These are phyloP conservation scores for Rhizomys pruinosus DNA, from an alignment of 2,113 vertebrate genomes.

Conservation along the genomic window DNA sequence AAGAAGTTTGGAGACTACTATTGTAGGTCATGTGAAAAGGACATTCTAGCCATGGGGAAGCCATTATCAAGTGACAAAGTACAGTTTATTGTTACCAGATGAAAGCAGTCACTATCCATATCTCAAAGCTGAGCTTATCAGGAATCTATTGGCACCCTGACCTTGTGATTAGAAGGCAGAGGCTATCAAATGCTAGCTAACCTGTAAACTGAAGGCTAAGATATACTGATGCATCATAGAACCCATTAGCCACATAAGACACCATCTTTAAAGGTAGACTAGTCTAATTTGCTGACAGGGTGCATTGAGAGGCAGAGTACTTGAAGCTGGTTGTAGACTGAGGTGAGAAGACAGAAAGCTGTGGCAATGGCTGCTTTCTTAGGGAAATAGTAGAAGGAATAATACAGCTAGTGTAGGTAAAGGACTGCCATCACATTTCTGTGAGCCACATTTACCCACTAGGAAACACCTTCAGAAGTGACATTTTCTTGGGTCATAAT, in stretches of 20 bases:
- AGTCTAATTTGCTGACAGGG: neutral
- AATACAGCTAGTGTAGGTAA: neutral
- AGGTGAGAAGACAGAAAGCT: neutral
- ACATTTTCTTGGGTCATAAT: conserved; percentile 41
- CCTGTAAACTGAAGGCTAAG: conserved; percentile 23
- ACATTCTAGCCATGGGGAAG: neutral
- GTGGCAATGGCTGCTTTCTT: neutral
- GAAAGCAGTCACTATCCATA: conserved; percentile 30
- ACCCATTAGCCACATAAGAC: neutral
- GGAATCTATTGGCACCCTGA: neutral
- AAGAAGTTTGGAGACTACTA: conserved; percentile 12
- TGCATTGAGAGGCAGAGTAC: neutral
- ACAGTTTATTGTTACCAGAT: conserved; percentile 1
- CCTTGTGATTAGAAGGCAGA: neutral
- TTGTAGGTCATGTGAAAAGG: conserved; percentile 1
- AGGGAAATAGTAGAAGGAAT: neutral
- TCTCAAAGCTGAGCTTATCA: conserved; percentile 31
- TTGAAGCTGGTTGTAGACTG: neutral
- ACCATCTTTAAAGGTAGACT: neutral
- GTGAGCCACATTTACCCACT: neutral
- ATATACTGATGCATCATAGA: conserved; percentile 36
- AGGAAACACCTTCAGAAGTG: conserved; percentile 27
- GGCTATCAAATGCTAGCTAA: conserved; percentile 4
- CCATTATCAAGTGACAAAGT: conserved; percentile 48
- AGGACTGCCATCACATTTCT: neutral